Conservation (phyloP, 2,113 vertebrate species). For the Coregonus clupeaformis region DNA sequence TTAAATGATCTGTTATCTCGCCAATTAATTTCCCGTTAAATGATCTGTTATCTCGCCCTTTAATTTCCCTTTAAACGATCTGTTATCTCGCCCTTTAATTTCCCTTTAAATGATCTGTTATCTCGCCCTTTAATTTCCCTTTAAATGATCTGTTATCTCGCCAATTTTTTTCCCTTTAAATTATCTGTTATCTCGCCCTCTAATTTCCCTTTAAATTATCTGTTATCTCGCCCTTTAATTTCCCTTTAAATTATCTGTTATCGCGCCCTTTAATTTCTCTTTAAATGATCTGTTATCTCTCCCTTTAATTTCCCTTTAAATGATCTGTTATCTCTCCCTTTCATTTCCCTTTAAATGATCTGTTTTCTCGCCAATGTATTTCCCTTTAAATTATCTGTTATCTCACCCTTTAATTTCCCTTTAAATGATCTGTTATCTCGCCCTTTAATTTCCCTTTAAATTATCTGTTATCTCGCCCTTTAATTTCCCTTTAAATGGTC, state of each 20-base stretch:
- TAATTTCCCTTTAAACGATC: slow-evolving; percentile 22
- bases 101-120: slow-evolving; percentile 15
- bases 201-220: slow-evolving; percentile 21
- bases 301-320: neutral
- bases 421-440: slow-evolving; percentile 16
- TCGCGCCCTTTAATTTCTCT: too few relatives aligned
- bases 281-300: slow-evolving; percentile 28
- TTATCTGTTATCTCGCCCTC: neutral
- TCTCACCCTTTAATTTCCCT: too few relatives aligned
- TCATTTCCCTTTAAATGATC: slow-evolving; percentile 23
- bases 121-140: too few relatives aligned
- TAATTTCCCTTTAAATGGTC: neutral
- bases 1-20: slow-evolving; percentile 2
- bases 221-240: too few relatives aligned
- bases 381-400: slow-evolving; percentile 14
- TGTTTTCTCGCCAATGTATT: too few relatives aligned
- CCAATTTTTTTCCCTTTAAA: slow-evolving; percentile 38
- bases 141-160: slow-evolving; percentile 14
- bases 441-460: too few relatives aligned
- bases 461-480: neutral
- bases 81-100: too few relatives aligned
- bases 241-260: slow-evolving; percentile 14
- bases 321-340: slow-evolving; percentile 32
- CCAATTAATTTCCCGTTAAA: slow-evolving; percentile 34
- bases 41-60: neutral